These are phyloP conservation scores for Trachelipus rathkii DNA, from an alignment of 1,140 invertebrate genomes.

Conservation along the genomic window DNA sequence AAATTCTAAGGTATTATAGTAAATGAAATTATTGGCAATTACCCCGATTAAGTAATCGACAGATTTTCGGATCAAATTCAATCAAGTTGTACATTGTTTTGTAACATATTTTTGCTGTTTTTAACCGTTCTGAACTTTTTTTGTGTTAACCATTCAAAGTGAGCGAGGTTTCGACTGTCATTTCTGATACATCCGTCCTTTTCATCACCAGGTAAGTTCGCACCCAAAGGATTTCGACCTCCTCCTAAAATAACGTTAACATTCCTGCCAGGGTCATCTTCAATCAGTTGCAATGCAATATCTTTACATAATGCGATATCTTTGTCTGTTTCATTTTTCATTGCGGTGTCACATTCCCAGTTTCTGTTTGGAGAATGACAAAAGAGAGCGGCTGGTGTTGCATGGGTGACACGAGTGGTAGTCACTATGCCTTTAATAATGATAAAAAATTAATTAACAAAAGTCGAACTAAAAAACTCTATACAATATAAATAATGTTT, in stretches of 20 bases:
- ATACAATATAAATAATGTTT: too few species aligned
- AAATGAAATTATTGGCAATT: too few species aligned
- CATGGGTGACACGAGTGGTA: constrained; percentile 84
- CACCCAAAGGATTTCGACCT: constrained; percentile 31
- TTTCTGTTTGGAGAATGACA: constrained; percentile 65
- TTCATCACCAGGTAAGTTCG: neutral
- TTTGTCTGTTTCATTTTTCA: neutral
- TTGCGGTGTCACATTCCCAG: constrained; percentile 67
- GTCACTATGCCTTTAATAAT: constrained; percentile 73
- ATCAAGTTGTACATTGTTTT: constrained; percentile 56
- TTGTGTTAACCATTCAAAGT: constrained; percentile 55
- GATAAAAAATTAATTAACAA: too few species aligned
- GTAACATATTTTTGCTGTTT: constrained; percentile 63
- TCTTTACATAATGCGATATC: constrained; percentile 39
- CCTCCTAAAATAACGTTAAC: constrained; percentile 37
- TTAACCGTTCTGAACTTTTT: constrained; percentile 58
- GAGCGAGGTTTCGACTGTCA: constrained; percentile 64
- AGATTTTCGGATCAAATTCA: constrained; percentile 54
- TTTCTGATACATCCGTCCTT: constrained; percentile 45
- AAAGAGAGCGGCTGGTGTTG: constrained; percentile 80
- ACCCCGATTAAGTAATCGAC: constrained; percentile 65
- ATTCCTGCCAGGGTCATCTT: constrained; percentile 45
- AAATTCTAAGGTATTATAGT: too few species aligned
- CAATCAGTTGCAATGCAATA: constrained; percentile 47
- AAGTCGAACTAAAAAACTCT: too few species aligned